Percentiles rank a stretch among this genome's conserved stretches.
Conservation (phyloP, 2,113 vertebrate species). For the Climacteris rufus region DNA sequence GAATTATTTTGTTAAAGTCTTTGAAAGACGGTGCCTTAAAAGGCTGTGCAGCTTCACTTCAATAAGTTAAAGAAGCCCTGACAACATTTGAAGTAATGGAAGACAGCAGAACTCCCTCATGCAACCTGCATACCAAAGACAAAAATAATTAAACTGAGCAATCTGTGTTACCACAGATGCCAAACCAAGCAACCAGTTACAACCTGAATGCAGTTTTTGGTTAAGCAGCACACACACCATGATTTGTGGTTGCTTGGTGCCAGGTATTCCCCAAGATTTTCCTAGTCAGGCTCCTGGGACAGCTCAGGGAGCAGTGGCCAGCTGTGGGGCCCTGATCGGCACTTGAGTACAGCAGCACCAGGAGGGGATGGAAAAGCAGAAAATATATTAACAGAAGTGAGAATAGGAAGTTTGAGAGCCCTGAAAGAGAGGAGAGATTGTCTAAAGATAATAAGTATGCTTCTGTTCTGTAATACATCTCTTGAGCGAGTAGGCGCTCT, state of each 20-base stretch:
- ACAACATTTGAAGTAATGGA: neutral
- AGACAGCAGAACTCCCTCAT: neutral
- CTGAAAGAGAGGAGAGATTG: neutral
- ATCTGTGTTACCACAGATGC: neutral
- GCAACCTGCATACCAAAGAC: neutral
- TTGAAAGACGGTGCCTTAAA: neutral
- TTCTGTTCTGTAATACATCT: neutral
- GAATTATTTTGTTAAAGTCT: neutral
- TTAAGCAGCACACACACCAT: neutral
- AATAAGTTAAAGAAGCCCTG: neutral
- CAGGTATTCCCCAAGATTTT: neutral
- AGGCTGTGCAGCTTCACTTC: neutral
- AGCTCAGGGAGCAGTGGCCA: fast-evolving
- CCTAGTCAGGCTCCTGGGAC: neutral
- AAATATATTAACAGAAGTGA: neutral
- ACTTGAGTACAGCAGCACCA: neutral
- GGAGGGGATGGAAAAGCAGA: neutral
- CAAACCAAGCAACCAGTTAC: neutral
- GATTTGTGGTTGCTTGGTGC: neutral
- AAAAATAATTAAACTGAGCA: neutral
- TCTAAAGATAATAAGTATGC: neutral
- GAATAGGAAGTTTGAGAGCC: neutral
- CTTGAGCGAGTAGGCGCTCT: neutral
- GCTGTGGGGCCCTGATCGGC: neutral
- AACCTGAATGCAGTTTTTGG: conserved; percentile 32